Evolutionary conservation across 2,888 invertebrate species (phyloP), one percentile per base, ranked within the genome.

Genomic region (Hoplodrina blanda): DNA sequence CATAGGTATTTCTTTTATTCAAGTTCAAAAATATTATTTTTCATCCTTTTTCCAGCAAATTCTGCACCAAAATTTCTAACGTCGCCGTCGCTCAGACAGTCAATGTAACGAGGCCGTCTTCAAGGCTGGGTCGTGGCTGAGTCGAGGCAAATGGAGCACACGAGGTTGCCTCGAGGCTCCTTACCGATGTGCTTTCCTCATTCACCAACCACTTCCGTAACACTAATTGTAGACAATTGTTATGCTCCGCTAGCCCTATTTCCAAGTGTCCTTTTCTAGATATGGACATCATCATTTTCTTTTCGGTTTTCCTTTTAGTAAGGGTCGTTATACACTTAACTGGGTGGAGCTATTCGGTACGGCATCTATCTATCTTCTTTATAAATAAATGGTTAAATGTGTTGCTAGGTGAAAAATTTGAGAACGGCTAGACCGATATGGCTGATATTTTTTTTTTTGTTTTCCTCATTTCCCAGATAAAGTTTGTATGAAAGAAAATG

Each of bases 141-240:
- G 84, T 88, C 84, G 87, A 91, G 90, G 91, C 87, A 87, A 89
- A 87, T 82, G 83, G 82, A 82, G 68, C 82, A 85, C 76, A 73
- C 81, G 88, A 93, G 93, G 93, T 89, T 89, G 83, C 67, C 56
- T 67, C 92, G 89, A 91, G 91, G 90, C 85, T 87, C 73, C 68
- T 61, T 54, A 76, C 60, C 69, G 78, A 69, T 87, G 87, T 90
- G 85, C 92, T 94, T 94, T 94, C 94, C 94, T 94, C 88, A 88
- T 89, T 69, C 53, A 83, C 75, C 71, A 56, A 19, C 62, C 57
- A 82, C 89, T 91, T 92, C 91, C 91, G 89, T 85, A 81, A 86
- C 81, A 86, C 89, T 88, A 88, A 87, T 85, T 79, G 80, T 78
- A 67, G 70, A 79, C 85, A 73, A 91, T 91, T 90, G 85, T 89